These are phyloP conservation scores for Cottus gobio DNA, from an alignment of 2,113 vertebrate species.

Conservation along the genomic window DNA sequence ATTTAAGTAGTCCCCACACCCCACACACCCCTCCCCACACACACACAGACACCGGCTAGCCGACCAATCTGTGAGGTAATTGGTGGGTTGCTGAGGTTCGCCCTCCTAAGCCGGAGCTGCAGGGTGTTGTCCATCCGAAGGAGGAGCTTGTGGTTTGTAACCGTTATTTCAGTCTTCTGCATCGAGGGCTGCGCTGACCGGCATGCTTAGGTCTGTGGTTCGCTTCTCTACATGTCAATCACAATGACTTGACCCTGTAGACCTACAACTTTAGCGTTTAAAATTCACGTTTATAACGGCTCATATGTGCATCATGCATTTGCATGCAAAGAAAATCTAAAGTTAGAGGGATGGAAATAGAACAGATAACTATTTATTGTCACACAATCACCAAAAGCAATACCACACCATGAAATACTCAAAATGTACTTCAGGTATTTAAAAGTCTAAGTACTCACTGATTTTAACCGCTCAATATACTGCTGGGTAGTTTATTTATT, in stretches of 20 bases:
- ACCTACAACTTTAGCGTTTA: background rate
- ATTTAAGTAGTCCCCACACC: background rate
- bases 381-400: too few relatives aligned
- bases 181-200: constrained; percentile 35
- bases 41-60: too few relatives aligned
- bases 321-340: background rate
- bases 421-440: background rate
- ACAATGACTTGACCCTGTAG: constrained; percentile 35
- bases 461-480: too few relatives aligned
- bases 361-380: too few relatives aligned
- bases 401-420: too few relatives aligned
- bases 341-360: background rate
- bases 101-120: constrained; percentile 8
- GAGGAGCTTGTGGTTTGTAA: constrained; percentile 29
- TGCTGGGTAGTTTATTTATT: too few relatives aligned
- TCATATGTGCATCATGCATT: background rate
- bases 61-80: too few relatives aligned
- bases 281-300: background rate
- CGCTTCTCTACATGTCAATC: constrained; percentile 20
- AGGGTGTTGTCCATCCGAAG: constrained; percentile 58
- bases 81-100: too few relatives aligned
- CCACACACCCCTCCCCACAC: too few relatives aligned
- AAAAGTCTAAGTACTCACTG: too few relatives aligned
- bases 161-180: constrained; percentile 66
- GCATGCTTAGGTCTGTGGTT: constrained; percentile 15